Base-by-base conservation (phyloP, 2,797 vertebrate species). In the Alfaro cultratus region DNA sequence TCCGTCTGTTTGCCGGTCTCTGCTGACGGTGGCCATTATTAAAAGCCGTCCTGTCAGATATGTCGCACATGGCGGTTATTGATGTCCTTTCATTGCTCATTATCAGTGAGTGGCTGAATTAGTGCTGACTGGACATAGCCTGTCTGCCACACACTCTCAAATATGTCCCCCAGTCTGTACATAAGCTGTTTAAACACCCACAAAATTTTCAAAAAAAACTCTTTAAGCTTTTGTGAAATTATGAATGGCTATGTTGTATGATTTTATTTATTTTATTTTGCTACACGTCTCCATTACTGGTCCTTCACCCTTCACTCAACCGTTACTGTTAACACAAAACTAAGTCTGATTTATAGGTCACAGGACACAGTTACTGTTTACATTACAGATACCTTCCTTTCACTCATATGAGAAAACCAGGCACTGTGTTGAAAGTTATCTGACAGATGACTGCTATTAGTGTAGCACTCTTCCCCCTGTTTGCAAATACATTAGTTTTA, bases 71-170 rank as follows among this genome's bases (percentile, higher is more conserved):
- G 85, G 79, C 88, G 75, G 81, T 92, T 94, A 95, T 95, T 91
- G 95, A 95, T 95, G 86, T 76, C 80, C 88, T 82, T 93, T 96
- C 93, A 93, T 95, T 92, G 90, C 86, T 93, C 88, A 94, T 94
- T 93, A 91, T 88, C 53, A 84, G 87, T 81, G 93, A 93, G 91
- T 93, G 93, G 90, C 74, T 82, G 82, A 82, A 84, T 88, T 87
- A 88, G 88, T 94, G 94, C 94, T 94, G 93, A 94, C 90, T 91
- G 80, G 89, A 86, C 82, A 82, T 73, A 91, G 88, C 89, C 47
- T 47, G 83, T 9, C 84, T 64, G 36, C 60, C 84, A 77, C 82
- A 78, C 57, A 84, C 73, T 75, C 78, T 67, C 49, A 36, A 53
- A 62, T 34, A 62, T 39, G 21, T 41, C 23, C 46, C 34, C 21